Evolutionary conservation across 2,797 vertebrate genomes (phyloP).

Genomic region (Lepilemur ruficaudatus): DNA sequence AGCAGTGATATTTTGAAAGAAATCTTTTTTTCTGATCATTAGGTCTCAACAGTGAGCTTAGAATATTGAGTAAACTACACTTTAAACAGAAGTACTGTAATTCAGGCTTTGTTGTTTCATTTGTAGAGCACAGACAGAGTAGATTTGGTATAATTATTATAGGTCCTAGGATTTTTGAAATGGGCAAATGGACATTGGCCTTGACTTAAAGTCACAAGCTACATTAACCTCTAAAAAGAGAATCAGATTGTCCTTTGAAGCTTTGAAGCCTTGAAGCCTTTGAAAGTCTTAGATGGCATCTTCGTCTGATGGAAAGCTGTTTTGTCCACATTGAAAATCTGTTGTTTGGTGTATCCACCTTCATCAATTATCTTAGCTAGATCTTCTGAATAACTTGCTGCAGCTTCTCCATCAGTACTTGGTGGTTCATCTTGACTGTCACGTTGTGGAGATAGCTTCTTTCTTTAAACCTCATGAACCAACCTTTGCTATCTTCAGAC

Average conservation of each 20-base stretch:
- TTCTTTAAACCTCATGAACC: neutral
- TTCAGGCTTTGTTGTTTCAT: neutral
- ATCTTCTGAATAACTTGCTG: neutral
- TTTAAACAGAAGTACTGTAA: neutral
- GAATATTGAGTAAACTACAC: neutral
- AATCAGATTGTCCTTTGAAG: neutral
- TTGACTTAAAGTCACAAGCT: neutral
- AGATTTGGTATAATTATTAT: neutral
- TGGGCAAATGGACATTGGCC: neutral
- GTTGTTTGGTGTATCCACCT: neutral
- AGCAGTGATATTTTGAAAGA: neutral
- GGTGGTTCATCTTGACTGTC: neutral
- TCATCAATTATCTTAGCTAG: neutral
- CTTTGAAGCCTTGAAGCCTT: neutral
- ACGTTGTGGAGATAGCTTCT: neutral
- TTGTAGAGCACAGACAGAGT: neutral
- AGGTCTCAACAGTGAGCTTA: neutral
- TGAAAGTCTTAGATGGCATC: neutral
- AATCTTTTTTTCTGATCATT: neutral
- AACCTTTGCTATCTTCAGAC: neutral
- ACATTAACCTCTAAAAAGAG: neutral
- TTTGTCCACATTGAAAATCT: neutral
- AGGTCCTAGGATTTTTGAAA: neutral
- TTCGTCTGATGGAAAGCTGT: neutral
- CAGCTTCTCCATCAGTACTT: neutral